phyloP scores from a whole-genome alignment of 1,140 invertebrate species.

The Branchinecta lynchi region DNA sequence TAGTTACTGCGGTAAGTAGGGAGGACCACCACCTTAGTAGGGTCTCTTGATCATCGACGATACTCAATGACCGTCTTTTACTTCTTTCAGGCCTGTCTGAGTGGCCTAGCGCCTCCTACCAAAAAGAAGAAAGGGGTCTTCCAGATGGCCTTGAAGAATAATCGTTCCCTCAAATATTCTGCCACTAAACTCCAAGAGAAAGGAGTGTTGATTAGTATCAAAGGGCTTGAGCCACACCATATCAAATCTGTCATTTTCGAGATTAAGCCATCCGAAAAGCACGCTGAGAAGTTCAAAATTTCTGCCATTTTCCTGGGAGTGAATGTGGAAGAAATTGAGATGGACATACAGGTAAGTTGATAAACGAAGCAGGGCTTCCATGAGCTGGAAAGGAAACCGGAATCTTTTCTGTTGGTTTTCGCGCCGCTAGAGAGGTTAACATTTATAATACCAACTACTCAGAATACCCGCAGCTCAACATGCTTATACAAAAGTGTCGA shows the following conservation, averaged over 20 bases:
- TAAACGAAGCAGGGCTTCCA: no score
- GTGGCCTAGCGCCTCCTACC: not conserved
- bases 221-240: conserved; percentile 45
- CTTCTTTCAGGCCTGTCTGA: not conserved
- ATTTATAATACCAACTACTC: no score
- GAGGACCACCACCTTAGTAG: no score
- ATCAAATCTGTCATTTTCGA: conserved; percentile 65
- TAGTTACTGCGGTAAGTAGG: no score
- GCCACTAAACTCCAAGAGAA: conserved; percentile 54
- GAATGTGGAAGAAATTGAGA: conserved; percentile 54
- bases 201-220: conserved; percentile 54
- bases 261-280: conserved; percentile 41
- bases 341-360: conserved; percentile 41
- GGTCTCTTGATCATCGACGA: no score
- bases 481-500: no score
- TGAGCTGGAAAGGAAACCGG: no score
- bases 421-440: no score
- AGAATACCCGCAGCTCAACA: no score
- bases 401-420: no score
- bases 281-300: conserved; percentile 47
- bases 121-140: conserved; percentile 14
- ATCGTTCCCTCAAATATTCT: conserved; percentile 49
- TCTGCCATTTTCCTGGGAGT: conserved; percentile 65
- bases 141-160: conserved; percentile 37
- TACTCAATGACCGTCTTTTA: no score